phyloP scores from a whole-genome alignment of 2,888 invertebrate species.

The Fragum fragum region DNA sequence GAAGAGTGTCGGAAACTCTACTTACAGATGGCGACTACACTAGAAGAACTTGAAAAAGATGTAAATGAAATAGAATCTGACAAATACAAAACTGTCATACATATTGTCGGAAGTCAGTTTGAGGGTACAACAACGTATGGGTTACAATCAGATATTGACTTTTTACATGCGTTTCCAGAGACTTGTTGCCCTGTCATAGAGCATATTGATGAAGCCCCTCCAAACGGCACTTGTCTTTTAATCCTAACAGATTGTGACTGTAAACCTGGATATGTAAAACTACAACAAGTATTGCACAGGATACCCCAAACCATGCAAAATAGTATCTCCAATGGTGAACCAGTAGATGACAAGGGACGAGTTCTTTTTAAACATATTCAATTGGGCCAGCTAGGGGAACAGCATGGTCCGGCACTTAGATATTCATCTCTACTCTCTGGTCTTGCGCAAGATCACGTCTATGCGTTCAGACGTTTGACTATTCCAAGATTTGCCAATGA shows the following conservation, averaged over 20 bases:
- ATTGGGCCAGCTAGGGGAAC: too few species aligned
- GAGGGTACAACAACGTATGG: not conserved
- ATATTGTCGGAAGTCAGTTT: not conserved
- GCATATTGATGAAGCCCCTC: not conserved
- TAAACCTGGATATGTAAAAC: not conserved
- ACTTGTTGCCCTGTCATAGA: not conserved
- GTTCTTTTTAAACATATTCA: too few species aligned
- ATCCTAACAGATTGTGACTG: not conserved
- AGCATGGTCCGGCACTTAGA: too few species aligned
- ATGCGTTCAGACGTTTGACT: too few species aligned
- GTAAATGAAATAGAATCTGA: too few species aligned
- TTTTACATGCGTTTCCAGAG: not conserved
- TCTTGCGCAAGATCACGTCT: too few species aligned
- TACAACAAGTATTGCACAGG: not conserved
- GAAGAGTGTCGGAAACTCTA: too few species aligned
- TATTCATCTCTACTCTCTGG: too few species aligned
- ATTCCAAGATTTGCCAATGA: too few species aligned
- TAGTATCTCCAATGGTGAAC: not conserved
- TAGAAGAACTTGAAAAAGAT: too few species aligned
- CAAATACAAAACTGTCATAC: not conserved
- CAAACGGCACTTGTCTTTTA: not conserved
- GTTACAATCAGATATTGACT: not conserved
- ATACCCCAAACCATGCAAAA: not conserved
- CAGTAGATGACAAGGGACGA: too few species aligned
- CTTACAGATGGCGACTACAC: too few species aligned